phyloP scores from a whole-genome alignment of 1,140 invertebrate species.

The Cydia splendana region DNA sequence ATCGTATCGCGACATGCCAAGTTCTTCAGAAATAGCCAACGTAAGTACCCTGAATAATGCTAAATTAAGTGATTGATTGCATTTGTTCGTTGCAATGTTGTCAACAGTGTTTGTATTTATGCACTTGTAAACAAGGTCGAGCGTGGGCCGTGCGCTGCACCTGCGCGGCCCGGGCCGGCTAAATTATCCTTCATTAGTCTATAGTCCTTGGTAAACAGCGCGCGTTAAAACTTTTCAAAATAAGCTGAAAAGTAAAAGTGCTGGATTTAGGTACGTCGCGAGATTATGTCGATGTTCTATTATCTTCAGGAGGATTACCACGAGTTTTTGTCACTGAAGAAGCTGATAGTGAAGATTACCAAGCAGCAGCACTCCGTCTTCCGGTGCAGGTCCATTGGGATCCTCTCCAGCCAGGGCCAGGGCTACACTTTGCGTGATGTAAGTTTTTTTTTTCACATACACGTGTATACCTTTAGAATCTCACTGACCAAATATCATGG shows the following conservation, averaged over 20 bases:
- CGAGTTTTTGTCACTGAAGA: not conserved
- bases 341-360: not conserved
- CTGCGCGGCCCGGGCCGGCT: conserved; percentile 7
- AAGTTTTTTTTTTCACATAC: not conserved
- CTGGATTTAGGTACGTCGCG: not conserved
- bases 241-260: not conserved
- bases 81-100: not conserved
- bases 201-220: not conserved
- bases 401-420: not conserved
- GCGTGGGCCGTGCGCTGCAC: not conserved
- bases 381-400: not conserved
- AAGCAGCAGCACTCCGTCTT: not conserved
- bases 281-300: not conserved
- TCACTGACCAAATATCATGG: too few species aligned
- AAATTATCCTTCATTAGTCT: not conserved
- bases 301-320: conserved; percentile 1
- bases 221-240: not conserved
- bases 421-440: not conserved
- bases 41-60: conserved; percentile 38
- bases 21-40: conserved; percentile 44
- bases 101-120: not conserved
- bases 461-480: too few species aligned
- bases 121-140: not conserved
- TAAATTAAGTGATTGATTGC: not conserved
- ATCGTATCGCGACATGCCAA: conserved; percentile 47